Conservation (phyloP, 2,797 vertebrate species). For the Apogon talboti region DNA sequence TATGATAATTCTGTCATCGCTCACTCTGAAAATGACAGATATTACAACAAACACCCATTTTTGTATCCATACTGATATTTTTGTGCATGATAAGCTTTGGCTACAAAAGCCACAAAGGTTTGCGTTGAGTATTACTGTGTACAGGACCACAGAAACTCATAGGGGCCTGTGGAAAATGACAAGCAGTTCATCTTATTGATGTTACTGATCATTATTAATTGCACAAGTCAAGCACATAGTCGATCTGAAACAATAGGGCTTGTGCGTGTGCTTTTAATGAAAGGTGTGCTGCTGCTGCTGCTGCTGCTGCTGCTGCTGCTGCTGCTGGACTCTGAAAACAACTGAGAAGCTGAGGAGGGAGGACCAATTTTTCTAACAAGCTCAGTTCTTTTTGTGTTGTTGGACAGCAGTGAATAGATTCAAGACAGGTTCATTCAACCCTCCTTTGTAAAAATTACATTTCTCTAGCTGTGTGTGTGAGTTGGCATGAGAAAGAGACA, state of each 20-base stretch:
- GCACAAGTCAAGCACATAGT: constrained; percentile 24
- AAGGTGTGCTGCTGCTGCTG: constrained; percentile 30
- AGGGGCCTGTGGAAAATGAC: constrained; percentile 21
- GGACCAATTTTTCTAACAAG: constrained; percentile 48
- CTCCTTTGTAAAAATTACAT: constrained; percentile 42
- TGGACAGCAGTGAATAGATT: constrained; percentile 64
- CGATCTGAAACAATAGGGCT: constrained; percentile 31
- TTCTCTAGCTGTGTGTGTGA: constrained; percentile 35
- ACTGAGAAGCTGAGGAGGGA: constrained; percentile 25
- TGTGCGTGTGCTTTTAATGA: constrained; percentile 55
- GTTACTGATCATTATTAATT: constrained; percentile 56
- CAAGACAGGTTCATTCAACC: constrained; percentile 50
- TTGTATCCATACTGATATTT: too few relatives aligned
- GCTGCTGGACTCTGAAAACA: constrained; percentile 41
- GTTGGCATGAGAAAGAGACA: constrained; percentile 30
- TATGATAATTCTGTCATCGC: too few relatives aligned
- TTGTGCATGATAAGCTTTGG: too few relatives aligned
- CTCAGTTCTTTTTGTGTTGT: constrained; percentile 60
- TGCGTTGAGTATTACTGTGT: too few relatives aligned
- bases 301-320: not conserved
- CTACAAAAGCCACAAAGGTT: too few relatives aligned
- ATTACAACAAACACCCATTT: too few relatives aligned
- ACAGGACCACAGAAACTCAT: too few relatives aligned
- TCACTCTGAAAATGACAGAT: too few relatives aligned
- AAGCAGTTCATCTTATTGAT: constrained; percentile 43